Evolutionary conservation across 2,113 vertebrate genomes (phyloP).

Genomic region (Pseudorectes ferrugineus): DNA sequence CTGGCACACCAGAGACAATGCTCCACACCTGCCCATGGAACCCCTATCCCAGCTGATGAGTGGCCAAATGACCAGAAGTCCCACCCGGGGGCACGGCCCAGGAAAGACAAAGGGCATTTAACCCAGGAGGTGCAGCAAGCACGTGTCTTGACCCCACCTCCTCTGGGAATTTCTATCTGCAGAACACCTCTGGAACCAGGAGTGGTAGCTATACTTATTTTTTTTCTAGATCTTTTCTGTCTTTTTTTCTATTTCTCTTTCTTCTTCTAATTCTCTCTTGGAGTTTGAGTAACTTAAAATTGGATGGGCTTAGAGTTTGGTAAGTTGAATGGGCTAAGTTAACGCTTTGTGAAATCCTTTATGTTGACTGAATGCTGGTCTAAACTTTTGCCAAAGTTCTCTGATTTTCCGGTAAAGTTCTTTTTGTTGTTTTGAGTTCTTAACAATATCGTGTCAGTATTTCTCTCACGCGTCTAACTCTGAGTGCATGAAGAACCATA

Average conservation of each 20-base stretch:
- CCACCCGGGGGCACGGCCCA: neutral
- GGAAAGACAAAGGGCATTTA: neutral
- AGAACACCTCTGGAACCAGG: neutral
- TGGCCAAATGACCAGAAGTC: neutral
- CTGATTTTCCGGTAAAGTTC: neutral
- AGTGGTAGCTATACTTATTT: neutral
- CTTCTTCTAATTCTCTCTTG: neutral
- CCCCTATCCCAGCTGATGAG: neutral
- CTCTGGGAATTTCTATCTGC: too few relatives aligned
- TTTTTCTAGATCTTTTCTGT: accelerated
- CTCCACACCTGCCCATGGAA: neutral
- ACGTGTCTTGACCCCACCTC: accelerated
- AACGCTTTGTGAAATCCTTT: neutral
- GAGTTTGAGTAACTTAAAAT: neutral
- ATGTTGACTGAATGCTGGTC: neutral
- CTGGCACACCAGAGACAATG: accelerated
- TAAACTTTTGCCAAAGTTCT: neutral
- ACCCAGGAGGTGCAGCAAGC: accelerated
- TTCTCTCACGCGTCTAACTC: neutral
- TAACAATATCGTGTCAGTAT: neutral
- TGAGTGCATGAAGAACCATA: neutral
- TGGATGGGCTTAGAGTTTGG: accelerated
- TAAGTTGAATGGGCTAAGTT: neutral
- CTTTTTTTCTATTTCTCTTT: neutral
- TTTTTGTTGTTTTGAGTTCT: neutral